These are phyloP conservation scores for Eristalis tenax DNA, from an alignment of 2,888 invertebrate species.

Conservation along the genomic window DNA sequence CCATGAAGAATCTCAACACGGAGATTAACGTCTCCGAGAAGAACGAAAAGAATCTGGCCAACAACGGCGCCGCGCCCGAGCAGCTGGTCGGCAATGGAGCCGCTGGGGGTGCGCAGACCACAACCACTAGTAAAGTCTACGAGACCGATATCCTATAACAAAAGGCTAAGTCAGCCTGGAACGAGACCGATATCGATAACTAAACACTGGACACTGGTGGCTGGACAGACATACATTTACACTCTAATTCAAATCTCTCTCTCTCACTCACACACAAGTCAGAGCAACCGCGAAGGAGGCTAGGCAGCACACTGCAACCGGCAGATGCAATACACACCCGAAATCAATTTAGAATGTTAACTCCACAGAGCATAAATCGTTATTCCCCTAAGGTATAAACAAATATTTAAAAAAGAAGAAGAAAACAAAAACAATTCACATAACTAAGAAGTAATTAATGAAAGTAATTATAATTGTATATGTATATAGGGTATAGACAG, in stretches of 20 bases:
- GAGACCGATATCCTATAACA: slow-evolving; percentile 97
- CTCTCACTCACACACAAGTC: background rate
- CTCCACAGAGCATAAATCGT: slow-evolving; percentile 65
- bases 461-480: slow-evolving; percentile 39
- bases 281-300: slow-evolving; percentile 23
- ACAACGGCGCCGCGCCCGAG: slow-evolving; percentile 73
- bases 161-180: slow-evolving; percentile 79
- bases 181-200: slow-evolving; percentile 79
- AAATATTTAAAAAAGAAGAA: slow-evolving; percentile 24
- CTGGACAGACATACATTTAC: slow-evolving; percentile 20
- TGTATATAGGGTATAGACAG: slow-evolving; percentile 63
- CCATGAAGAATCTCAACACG: slow-evolving; percentile 76
- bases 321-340: slow-evolving; percentile 53
- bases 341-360: slow-evolving; percentile 43
- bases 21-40: slow-evolving; percentile 74
- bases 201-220: slow-evolving; percentile 36
- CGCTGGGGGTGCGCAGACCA: slow-evolving; percentile 73
- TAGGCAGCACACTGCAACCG: slow-evolving; percentile 45
- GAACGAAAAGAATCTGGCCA: slow-evolving; percentile 75
- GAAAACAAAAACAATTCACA: slow-evolving; percentile 17
- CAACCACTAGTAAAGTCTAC: slow-evolving; percentile 91
- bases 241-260: slow-evolving; percentile 21
- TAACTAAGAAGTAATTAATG: slow-evolving; percentile 4
- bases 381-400: slow-evolving; percentile 47
- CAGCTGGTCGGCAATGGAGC: slow-evolving; percentile 49